Base-by-base conservation (phyloP, 2,888 invertebrate genomes). In the Dioctria rufipes region DNA sequence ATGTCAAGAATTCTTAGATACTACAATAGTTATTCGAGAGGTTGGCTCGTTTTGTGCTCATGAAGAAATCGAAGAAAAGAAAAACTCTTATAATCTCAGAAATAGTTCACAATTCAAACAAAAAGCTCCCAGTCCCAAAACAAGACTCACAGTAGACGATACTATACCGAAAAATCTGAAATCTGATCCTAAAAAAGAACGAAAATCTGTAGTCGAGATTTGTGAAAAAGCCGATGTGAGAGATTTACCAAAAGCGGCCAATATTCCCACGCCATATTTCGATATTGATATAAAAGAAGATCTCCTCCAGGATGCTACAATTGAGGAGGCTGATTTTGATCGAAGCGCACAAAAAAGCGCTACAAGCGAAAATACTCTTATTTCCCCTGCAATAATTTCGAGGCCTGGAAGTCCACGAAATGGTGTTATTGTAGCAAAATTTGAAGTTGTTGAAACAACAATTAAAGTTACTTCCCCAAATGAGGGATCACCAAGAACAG, bases 371-470 rank as follows among this genome's bases (percentile, higher is more conserved):
- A 60, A 67, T 37, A 8, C 8, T 51, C 11, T 13, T 8, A 58
- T n/a, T n/a, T 13, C 58, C 5, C 6, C 5, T 13, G n/a, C n/a
- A 25, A 58, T n/a, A 37, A 37, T 5, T 8, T 58, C 58, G 2
- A 67, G 67, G 60, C 58, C 49, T 8, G 58, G 42, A 8, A 58
- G 60, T 79, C 46, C 58, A 2, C 58, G 11, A 54, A 79, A 79
- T 58, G 85, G 85, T 54, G 84, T 86, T 51, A 82, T 88, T 8
- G 86, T 88, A 69, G 88, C 87, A 0, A 87, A 87, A 37, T 84
- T 87, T n/a, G 87, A 87, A 78, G 84, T 88, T 37, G 87, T 88
- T 49, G 87, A 88, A 80, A 88, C 88, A 2, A 87, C 88, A 84
- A 87, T 88, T 4, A 87, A 88, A 84, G 87, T 88, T 3, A 87